A percentile compares a stretch with the other conserved stretches of the same genome.
These are phyloP conservation scores for Notarius quadriscutis DNA, from an alignment of 2,113 vertebrate genomes.

Conservation along the genomic window DNA sequence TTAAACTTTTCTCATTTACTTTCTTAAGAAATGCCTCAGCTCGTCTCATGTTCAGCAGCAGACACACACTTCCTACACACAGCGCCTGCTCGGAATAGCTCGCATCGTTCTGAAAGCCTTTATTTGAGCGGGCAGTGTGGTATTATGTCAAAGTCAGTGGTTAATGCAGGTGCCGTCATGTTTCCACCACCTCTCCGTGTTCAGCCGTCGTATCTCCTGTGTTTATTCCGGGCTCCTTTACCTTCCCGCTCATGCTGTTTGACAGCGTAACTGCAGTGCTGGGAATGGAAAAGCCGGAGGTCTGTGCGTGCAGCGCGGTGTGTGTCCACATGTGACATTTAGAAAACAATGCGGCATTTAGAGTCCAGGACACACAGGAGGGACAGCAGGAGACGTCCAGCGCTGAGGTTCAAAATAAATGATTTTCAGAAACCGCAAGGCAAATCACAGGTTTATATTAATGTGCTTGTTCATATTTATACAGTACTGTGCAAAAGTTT, in stretches of 20 bases:
- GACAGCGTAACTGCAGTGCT: conserved; percentile 64
- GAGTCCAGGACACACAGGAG: not conserved
- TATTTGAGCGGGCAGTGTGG: conserved; percentile 45
- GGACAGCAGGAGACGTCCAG: not conserved
- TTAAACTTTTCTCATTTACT: not conserved
- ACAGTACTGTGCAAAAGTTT: too few species aligned
- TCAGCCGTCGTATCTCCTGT: conserved; percentile 42
- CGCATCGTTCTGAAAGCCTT: conserved; percentile 33
- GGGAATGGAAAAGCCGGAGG: conserved; percentile 47
- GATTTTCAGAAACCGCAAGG: too few species aligned
- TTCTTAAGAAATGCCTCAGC: not conserved
- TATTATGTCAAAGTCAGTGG: conserved; percentile 37
- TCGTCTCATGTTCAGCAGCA: conserved; percentile 9
- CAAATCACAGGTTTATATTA: not conserved
- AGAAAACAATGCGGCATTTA: conserved; percentile 51
- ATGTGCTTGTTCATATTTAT: not conserved
- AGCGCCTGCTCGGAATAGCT: conserved; percentile 9
- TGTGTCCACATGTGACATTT: conserved; percentile 50
- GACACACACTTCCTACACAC: not conserved
- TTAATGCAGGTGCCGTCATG: conserved; percentile 49
- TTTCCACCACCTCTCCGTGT: conserved; percentile 38
- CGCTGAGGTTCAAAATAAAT: not conserved
- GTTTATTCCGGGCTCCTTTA: conserved; percentile 62
- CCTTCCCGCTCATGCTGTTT: conserved; percentile 52
- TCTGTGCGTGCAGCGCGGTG: conserved; percentile 38